Evolutionary conservation across 2,888 invertebrate species (phyloP).

Genomic region (Cosmorhoe ocellata): DNA sequence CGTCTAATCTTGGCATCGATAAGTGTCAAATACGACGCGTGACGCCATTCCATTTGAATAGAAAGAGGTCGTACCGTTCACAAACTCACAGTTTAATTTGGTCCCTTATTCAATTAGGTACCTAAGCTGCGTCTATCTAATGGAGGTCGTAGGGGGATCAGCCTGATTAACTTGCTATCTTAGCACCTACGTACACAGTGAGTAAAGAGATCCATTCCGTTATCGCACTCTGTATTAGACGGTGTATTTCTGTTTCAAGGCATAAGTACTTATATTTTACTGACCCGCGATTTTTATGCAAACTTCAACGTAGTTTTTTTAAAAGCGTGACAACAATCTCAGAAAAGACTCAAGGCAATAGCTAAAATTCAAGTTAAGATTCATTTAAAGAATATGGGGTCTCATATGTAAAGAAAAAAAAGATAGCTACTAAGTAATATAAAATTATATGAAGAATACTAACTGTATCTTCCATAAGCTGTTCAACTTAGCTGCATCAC

Average conservation of each 20-base stretch:
- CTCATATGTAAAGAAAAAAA: too few relatives aligned
- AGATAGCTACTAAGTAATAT: too few relatives aligned
- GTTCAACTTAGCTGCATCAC: conserved; percentile 35
- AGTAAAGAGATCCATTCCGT: background rate
- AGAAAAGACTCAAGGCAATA: too few relatives aligned
- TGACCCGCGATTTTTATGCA: too few relatives aligned
- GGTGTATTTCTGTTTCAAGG: too few relatives aligned
- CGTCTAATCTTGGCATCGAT: conserved; percentile 55
- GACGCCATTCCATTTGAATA: conserved; percentile 73
- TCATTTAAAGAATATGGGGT: too few relatives aligned
- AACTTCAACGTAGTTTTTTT: too few relatives aligned
- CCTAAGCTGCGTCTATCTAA: conserved; percentile 72
- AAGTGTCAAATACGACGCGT: conserved; percentile 50
- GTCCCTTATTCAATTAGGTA: conserved; percentile 79
- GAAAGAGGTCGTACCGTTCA: conserved; percentile 73
- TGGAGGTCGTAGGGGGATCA: conserved; percentile 74
- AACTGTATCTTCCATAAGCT: background rate
- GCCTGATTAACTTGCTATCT: conserved; percentile 73
- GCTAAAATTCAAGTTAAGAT: too few relatives aligned
- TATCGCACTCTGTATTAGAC: background rate
- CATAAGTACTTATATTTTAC: too few relatives aligned
- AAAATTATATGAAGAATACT: background rate
- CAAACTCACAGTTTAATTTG: conserved; percentile 65
- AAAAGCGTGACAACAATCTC: too few relatives aligned
- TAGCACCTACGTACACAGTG: conserved; percentile 54